Conservation (phyloP, 2,113 vertebrate species). For the Aleadryas rufinucha region DNA sequence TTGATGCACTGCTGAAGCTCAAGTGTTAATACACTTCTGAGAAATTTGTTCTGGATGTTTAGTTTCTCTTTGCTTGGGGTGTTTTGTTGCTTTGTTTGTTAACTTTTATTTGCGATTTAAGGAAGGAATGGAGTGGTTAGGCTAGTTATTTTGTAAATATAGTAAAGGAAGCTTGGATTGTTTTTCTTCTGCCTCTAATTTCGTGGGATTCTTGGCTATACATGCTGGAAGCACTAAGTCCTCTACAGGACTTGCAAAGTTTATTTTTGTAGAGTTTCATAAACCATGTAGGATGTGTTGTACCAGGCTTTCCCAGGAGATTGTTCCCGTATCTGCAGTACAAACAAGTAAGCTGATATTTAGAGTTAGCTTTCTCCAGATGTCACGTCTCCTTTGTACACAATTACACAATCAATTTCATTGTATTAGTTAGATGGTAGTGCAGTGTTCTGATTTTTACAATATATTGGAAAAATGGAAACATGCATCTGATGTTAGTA, state of each 20-base stretch:
- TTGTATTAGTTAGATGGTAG: not conserved
- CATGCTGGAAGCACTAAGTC: not conserved
- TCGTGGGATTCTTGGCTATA: not conserved
- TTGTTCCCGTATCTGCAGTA: not conserved
- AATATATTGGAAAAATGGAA: not conserved
- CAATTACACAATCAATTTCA: not conserved
- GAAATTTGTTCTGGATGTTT: not conserved
- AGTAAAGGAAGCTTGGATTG: not conserved
- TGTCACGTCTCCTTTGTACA: not conserved
- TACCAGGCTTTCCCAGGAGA: not conserved
- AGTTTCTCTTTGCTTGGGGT: not conserved
- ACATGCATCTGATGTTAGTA: not conserved
- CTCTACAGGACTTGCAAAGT: not conserved
- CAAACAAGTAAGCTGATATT: not conserved
- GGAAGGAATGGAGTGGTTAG: not conserved
- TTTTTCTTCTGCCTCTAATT: not conserved
- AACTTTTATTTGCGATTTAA: not conserved
- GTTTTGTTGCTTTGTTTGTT: not conserved
- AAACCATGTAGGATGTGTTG: rapidly evolving
- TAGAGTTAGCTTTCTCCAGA: not conserved
- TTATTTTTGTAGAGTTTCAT: not conserved
- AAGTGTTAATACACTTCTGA: not conserved
- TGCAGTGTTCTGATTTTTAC: not conserved
- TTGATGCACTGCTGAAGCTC: not conserved
- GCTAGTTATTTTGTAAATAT: not conserved